Evolutionary conservation across 2,888 invertebrate species (phyloP).

Genomic region (Agriopis leucophaearia): DNA sequence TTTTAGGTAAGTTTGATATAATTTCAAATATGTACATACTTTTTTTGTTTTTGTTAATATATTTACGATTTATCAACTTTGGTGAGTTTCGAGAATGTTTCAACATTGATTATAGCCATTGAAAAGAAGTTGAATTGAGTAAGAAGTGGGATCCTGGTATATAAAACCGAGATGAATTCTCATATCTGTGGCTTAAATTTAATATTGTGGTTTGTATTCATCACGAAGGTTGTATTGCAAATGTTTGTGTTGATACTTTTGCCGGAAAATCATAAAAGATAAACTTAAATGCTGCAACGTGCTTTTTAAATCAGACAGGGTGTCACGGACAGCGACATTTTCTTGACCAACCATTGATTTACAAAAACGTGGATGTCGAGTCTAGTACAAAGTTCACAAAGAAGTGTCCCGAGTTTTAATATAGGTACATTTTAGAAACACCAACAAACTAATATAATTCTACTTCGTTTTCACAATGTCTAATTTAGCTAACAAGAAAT

Average conservation of each 20-base stretch:
- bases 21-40: too few relatives aligned
- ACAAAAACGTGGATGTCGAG: too few relatives aligned
- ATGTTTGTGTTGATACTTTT: conserved; percentile 10
- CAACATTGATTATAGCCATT: background rate
- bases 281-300: conserved; percentile 24
- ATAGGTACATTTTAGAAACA: too few relatives aligned
- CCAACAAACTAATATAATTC: too few relatives aligned
- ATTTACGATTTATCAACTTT: too few relatives aligned
- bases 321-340: conserved; percentile 26
- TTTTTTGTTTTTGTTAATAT: background rate
- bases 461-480: too few relatives aligned
- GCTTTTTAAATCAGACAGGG: conserved; percentile 12
- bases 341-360: conserved; percentile 2
- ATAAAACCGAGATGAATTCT: conserved; percentile 9
- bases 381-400: too few relatives aligned
- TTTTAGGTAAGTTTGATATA: too few relatives aligned
- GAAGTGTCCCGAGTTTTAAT: too few relatives aligned
- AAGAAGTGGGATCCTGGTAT: background rate
- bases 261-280: conserved; percentile 6
- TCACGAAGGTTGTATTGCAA: conserved; percentile 17
- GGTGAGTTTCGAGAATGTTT: background rate
- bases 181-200: conserved; percentile 15
- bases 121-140: too few relatives aligned
- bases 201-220: conserved; percentile 20
- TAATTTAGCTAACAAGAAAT: too few relatives aligned